Conservation (phyloP, 2,888 invertebrate genomes). For the Spicauda simplicius region DNA sequence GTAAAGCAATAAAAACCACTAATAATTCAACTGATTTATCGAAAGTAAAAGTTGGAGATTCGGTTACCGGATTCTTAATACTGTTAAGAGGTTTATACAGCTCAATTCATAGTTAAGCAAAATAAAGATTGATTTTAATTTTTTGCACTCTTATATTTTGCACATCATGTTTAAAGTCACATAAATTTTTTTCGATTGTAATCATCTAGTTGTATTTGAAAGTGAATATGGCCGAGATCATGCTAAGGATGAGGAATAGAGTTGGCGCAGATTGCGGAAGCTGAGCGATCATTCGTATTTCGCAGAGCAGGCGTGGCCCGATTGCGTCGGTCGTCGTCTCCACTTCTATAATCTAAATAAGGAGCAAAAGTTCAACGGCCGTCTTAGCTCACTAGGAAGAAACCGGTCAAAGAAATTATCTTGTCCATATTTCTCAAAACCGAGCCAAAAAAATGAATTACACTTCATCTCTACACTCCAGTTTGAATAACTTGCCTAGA, state of each 20-base stretch:
- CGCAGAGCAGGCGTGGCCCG: constrained; percentile 64
- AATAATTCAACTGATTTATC: too few relatives aligned
- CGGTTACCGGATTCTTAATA: too few relatives aligned
- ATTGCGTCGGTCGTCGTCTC: constrained; percentile 76
- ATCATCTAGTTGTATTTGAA: background rate
- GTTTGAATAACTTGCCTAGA: too few relatives aligned
- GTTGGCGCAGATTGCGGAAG: constrained; percentile 73
- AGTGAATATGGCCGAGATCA: background rate
- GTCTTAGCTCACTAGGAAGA: constrained; percentile 67
- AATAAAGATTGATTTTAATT: too few relatives aligned
- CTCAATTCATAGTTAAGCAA: too few relatives aligned
- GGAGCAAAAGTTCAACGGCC: constrained; percentile 83
- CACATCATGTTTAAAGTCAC: too few relatives aligned
- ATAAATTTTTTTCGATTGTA: background rate
- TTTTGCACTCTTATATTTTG: too few relatives aligned
- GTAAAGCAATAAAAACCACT: too few relatives aligned
- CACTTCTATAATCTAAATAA: constrained; percentile 83
- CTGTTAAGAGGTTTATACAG: too few relatives aligned
- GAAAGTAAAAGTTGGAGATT: too few relatives aligned
- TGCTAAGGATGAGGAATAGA: constrained; percentile 47
- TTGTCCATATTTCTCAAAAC: constrained; percentile 33
- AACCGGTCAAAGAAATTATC: constrained; percentile 62
- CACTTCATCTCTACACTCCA: background rate
- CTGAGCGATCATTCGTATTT: constrained; percentile 64
- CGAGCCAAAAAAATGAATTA: constrained; percentile 5